A percentile compares a stretch with the other conserved stretches of the same genome.
phyloP scores from a whole-genome alignment of 2,888 invertebrate species.

The Patella ulyssiponensis region DNA sequence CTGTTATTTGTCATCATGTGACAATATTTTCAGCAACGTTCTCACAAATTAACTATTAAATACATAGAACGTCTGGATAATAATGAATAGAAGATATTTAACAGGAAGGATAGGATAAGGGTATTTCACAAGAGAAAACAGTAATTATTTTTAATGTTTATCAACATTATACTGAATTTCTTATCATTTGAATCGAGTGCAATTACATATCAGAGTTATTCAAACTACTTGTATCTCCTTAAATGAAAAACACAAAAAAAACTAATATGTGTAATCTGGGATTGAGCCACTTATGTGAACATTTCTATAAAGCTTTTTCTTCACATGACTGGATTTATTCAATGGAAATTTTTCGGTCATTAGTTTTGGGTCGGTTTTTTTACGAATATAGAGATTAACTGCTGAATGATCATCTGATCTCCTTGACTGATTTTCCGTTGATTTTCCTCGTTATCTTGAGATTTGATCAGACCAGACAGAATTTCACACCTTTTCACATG shows the following conservation, averaged over 20 bases:
- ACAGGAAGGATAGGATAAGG: too few species aligned
- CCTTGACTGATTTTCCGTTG: not conserved
- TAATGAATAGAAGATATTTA: too few species aligned
- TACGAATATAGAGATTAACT: not conserved
- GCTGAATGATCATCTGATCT: constrained; percentile 5
- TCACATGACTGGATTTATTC: constrained; percentile 1
- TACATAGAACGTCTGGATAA: too few species aligned
- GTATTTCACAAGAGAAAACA: too few species aligned
- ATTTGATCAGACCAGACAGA: not conserved
- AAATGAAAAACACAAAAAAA: constrained; percentile 1
- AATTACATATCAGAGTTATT: too few species aligned
- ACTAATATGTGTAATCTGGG: not conserved
- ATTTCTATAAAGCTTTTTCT: not conserved
- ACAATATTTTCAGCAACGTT: too few species aligned
- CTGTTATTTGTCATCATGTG: too few species aligned
- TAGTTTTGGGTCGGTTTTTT: not conserved
- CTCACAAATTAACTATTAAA: too few species aligned
- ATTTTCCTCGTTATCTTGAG: not conserved
- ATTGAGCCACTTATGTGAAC: constrained; percentile 5
- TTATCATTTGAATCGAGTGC: too few species aligned
- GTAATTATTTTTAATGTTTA: too few species aligned
- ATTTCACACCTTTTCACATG: not conserved
- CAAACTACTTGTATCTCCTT: too few species aligned
- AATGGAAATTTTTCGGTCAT: constrained; percentile 7
- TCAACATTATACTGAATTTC: too few species aligned